Evolutionary conservation across 2,888 invertebrate species (phyloP).

Genomic region (Graphium colonna): DNA sequence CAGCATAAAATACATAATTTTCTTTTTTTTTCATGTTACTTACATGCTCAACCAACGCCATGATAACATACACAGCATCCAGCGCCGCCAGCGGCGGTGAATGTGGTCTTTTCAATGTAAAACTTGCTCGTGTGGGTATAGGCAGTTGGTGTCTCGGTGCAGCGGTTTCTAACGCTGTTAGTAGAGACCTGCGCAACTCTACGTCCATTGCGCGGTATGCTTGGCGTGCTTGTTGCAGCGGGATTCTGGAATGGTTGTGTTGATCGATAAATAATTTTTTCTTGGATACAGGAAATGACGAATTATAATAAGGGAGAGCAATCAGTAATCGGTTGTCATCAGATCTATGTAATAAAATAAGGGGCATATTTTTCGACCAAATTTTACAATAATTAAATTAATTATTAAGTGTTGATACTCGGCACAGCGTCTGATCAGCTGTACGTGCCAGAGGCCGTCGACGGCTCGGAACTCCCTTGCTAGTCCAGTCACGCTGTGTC

Average conservation of each 20-base stretch:
- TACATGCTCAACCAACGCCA: constrained; percentile 88
- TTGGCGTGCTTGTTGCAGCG: constrained; percentile 92
- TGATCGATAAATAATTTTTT: too few relatives aligned
- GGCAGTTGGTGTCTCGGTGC: constrained; percentile 84
- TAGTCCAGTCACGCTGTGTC: too few relatives aligned
- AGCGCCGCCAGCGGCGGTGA: constrained; percentile 88
- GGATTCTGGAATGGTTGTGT: constrained; percentile 85
- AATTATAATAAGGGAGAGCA: too few relatives aligned
- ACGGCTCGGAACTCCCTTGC: too few relatives aligned
- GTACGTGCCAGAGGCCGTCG: too few relatives aligned
- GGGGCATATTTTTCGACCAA: too few relatives aligned
- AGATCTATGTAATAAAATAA: too few relatives aligned
- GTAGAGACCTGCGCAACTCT: constrained; percentile 87
- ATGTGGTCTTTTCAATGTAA: constrained; percentile 90
- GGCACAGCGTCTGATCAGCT: too few relatives aligned
- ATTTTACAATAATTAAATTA: too few relatives aligned
- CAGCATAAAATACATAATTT: not conserved
- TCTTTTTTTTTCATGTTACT: constrained; percentile 36
- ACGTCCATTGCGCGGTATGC: constrained; percentile 94
- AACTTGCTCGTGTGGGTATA: constrained; percentile 87
- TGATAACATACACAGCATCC: constrained; percentile 89
- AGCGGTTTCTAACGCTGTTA: constrained; percentile 83
- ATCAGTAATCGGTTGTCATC: too few relatives aligned
- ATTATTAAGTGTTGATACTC: too few relatives aligned
- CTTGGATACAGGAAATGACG: too few relatives aligned